Evolutionary conservation across 2,797 vertebrate genomes (phyloP).

Genomic region (Pseudomugil gertrudae): DNA sequence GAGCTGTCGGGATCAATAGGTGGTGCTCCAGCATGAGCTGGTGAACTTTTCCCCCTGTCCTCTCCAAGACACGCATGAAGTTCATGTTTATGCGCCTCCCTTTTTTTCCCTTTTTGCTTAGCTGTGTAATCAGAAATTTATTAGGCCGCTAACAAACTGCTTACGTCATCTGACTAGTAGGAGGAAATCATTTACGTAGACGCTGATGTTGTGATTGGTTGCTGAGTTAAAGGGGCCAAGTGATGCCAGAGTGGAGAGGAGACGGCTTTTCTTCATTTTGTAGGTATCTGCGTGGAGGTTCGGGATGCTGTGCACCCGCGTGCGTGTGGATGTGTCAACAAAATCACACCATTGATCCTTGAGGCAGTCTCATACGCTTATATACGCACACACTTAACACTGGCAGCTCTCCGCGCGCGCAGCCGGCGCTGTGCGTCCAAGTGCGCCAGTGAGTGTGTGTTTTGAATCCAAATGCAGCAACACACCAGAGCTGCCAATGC

Average conservation of each 20-base stretch:
- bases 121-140: constrained; percentile 50
- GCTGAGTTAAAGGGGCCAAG: constrained; percentile 30
- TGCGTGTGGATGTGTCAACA: constrained; percentile 40
- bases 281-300: neutral
- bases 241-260: constrained; percentile 42
- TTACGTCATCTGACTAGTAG: constrained; percentile 66
- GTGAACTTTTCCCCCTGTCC: constrained; percentile 64
- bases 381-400: constrained; percentile 7
- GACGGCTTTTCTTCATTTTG: neutral
- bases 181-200: constrained; percentile 45
- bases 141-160: constrained; percentile 55
- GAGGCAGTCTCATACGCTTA: constrained; percentile 41
- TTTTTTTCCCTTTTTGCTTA: neutral
- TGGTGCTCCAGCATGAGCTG: constrained; percentile 68
- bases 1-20: constrained; percentile 65
- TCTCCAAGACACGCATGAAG: constrained; percentile 42
- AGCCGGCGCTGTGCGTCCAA: constrained; percentile 73
- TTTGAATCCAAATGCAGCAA: constrained; percentile 85
- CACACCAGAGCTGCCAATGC: constrained; percentile 76
- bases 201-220: constrained; percentile 46
- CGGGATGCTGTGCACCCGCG: neutral
- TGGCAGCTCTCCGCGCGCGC: constrained; percentile 48
- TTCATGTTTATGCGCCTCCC: constrained; percentile 23
- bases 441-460: constrained; percentile 84
- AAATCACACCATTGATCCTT: constrained; percentile 60